These are phyloP conservation scores for Scaptodrosophila lebanonensis DNA, from an alignment of 1,140 invertebrate species.

Conservation along the genomic window DNA sequence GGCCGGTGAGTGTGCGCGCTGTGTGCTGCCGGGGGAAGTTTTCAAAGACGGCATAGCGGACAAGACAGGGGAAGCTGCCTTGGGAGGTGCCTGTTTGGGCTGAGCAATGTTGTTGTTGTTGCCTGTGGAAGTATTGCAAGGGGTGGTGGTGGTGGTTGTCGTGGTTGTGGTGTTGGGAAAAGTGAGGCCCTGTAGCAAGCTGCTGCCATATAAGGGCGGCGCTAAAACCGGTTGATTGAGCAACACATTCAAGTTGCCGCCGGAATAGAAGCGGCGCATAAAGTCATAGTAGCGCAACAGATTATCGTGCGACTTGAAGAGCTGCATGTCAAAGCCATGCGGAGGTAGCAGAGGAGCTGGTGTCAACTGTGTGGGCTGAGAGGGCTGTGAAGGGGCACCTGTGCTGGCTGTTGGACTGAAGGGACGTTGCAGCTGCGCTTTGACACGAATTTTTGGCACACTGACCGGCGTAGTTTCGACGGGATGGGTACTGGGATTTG, in stretches of 20 bases:
- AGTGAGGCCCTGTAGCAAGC: conserved; percentile 58
- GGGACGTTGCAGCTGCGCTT: conserved; percentile 63
- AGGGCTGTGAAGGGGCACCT: not conserved
- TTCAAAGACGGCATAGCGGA: conserved; percentile 28
- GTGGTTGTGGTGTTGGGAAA: conserved; percentile 43
- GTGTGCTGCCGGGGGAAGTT: conserved; percentile 40
- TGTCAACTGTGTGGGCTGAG: conserved; percentile 10
- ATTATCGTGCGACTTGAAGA: conserved; percentile 67
- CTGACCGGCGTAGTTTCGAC: conserved; percentile 26
- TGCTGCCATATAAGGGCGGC: conserved; percentile 64
- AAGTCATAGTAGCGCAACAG: conserved; percentile 70
- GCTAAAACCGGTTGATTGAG: conserved; percentile 61
- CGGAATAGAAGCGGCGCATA: conserved; percentile 68
- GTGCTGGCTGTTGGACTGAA: conserved; percentile 43
- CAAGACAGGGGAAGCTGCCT: conserved; percentile 18
- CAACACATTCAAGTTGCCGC: conserved; percentile 23
- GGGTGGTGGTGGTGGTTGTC: conserved; percentile 13
- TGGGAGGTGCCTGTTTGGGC: conserved; percentile 28
- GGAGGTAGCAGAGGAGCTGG: not conserved
- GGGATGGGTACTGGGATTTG: conserved; percentile 3
- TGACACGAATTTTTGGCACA: conserved; percentile 66
- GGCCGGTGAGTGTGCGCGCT: conserved; percentile 40
- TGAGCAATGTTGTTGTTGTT: conserved; percentile 3
- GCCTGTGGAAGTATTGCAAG: not conserved
- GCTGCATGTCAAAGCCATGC: conserved; percentile 47